A percentile compares a stretch with the other conserved stretches of the same genome.
Conservation (phyloP, 2,113 vertebrate species). For the Calonectris borealis region DNA sequence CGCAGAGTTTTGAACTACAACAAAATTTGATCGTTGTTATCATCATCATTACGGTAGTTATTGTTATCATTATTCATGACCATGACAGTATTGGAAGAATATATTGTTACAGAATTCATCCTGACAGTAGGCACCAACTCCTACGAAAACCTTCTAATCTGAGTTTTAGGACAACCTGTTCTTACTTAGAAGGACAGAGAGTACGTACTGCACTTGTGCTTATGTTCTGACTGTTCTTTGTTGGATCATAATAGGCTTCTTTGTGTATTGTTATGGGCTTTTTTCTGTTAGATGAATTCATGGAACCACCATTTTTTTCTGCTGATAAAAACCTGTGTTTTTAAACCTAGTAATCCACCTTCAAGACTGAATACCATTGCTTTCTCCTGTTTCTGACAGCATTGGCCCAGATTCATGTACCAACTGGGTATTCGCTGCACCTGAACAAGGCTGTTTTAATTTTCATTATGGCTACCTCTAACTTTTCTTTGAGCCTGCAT, state of each 20-base stretch:
- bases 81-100: neutral
- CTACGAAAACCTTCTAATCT: neutral
- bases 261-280: neutral
- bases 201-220: neutral
- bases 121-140: neutral
- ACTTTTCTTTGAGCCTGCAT: neutral
- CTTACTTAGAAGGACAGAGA: neutral
- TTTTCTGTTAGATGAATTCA: neutral
- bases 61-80: neutral
- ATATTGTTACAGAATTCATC: neutral
- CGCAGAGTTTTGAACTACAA: neutral
- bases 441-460: neutral
- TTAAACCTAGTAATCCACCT: neutral
- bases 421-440: neutral
- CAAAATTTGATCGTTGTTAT: neutral
- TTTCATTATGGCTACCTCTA: neutral
- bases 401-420: neutral
- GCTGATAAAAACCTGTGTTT: neutral
- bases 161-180: neutral
- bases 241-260: neutral
- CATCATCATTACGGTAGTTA: neutral
- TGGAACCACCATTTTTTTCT: neutral
- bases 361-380: neutral
- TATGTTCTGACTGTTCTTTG: neutral
- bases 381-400: neutral